phyloP scores from a whole-genome alignment of 64 coral and sea anemone species.

The Porites australiensis region DNA sequence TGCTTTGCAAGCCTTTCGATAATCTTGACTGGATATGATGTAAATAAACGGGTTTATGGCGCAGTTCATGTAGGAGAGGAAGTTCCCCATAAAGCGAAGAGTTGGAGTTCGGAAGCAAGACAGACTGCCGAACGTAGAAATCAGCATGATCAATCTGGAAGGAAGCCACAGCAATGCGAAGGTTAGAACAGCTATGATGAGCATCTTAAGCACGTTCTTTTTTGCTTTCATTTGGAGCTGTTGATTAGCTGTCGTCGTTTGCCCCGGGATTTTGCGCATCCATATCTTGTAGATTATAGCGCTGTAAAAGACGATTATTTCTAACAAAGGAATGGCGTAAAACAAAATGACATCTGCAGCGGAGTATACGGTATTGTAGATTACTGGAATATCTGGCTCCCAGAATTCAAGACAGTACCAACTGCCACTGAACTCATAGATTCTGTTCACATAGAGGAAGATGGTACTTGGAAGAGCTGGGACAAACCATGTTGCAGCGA shows the following conservation, averaged over 20 bases:
- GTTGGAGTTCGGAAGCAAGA: neutral
- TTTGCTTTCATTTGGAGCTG: constrained; percentile 53
- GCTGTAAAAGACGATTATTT: constrained; percentile 57
- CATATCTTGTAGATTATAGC: constrained; percentile 62
- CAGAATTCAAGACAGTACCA: constrained; percentile 37
- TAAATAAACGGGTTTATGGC: constrained; percentile 69
- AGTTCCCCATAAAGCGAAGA: neutral
- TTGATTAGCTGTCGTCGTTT: constrained; percentile 58
- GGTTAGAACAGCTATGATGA: constrained; percentile 39
- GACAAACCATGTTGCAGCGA: constrained; percentile 18
- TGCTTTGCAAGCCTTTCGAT: constrained; percentile 11
- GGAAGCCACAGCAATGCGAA: constrained; percentile 73
- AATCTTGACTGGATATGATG: constrained; percentile 50
- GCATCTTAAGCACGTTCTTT: constrained; percentile 59
- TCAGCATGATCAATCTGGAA: neutral
- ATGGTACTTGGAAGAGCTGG: constrained; percentile 1
- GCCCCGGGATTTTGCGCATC: constrained; percentile 59
- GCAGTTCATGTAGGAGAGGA: constrained; percentile 34
- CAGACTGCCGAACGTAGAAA: neutral
- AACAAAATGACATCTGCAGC: constrained; percentile 27
- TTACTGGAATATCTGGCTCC: neutral
- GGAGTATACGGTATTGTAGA: constrained; percentile 33
- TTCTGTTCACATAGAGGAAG: constrained; percentile 31
- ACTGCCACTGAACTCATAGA: neutral
- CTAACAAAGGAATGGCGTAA: constrained; percentile 41